Conservation (phyloP, 2,797 vertebrate genomes). For the Bradypus variegatus region DNA sequence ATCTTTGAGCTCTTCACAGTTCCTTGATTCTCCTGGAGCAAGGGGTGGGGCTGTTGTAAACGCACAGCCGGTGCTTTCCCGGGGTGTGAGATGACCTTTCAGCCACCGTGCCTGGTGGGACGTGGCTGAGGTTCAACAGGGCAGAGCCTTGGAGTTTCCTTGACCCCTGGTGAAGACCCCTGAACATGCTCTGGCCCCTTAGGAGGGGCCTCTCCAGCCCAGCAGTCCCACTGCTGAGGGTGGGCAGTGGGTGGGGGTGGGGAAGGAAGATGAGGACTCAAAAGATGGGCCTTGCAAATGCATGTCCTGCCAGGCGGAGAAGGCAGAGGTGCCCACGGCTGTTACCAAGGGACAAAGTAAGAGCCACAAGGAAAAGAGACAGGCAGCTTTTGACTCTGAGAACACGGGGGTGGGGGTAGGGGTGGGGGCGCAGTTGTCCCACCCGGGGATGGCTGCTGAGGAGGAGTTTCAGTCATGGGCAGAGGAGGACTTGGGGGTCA, state of each 20-base stretch:
- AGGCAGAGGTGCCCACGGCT: not conserved
- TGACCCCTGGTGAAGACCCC: not conserved
- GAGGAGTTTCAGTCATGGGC: not conserved
- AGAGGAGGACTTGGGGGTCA: not conserved
- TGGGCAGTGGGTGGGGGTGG: not conserved
- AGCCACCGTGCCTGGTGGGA: not conserved
- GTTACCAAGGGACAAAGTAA: not conserved
- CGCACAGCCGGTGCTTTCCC: not conserved
- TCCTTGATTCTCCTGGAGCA: not conserved
- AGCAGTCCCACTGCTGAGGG: not conserved
- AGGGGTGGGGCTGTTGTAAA: not conserved
- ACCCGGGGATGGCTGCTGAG: not conserved
- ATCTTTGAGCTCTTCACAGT: not conserved
- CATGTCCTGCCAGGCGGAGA: accelerated
- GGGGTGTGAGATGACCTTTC: not conserved
- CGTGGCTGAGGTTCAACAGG: too few species aligned
- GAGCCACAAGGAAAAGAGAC: too few species aligned
- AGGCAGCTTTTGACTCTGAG: not conserved
- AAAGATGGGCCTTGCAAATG: too few species aligned
- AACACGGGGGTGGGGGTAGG: too few species aligned
- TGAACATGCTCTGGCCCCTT: too few species aligned
- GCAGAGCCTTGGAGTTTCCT: not conserved
- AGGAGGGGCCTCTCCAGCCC: not conserved
- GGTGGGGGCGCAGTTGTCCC: too few species aligned
- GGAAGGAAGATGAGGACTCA: not conserved